Evolutionary conservation across 2,797 vertebrate genomes (phyloP), one percentile per base, ranked within the genome.

Genomic region (Pampus argenteus): DNA sequence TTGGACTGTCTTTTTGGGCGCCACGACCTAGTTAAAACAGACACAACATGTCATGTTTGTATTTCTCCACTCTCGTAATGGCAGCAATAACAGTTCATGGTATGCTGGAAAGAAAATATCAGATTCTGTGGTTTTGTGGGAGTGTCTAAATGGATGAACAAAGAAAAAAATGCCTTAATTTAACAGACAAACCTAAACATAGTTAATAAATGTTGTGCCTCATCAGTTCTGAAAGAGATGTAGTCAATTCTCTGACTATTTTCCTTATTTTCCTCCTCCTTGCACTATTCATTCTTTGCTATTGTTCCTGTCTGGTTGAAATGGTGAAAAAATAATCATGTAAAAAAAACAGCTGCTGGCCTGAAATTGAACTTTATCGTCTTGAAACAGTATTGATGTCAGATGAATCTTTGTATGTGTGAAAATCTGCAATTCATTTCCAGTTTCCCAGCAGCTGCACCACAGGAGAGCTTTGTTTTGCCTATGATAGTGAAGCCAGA

Each of bases 1-100:
- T 82, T 93, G 81, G 67, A 94, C 42, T 0, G 93, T 95, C 79
- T 94, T 95, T 65, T 64, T 83, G 67, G 91, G 88, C 34, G 72
- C 85, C 17, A 92, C 72, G 8, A 95, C 91, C 95, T 96, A 66
- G 69, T 78, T 63, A 51, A 77, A 65, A 59, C 42, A 86, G 78
- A 86, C 47, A 84, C 34, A 83, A 71, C 74, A 85, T 23, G 62
- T 77, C 42, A 88, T 61, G 52, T 79, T 79, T 74, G 51, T 48
- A 56, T 70, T 52, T 71, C 42, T 74, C 17, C 29, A 60, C 23
- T 64, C 54, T 50, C 52, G 38, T 55, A 57, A 69, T 61, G 45
- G 69, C 45, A 64, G 63, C 6, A 70, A 31, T 58, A 61, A 58
- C 23, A 55, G 36, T 66, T 73, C 17, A 64, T 48, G 23, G 59